Evolutionary conservation across 2,113 vertebrate species (phyloP).

Genomic region (Cochlearius cochlearius): DNA sequence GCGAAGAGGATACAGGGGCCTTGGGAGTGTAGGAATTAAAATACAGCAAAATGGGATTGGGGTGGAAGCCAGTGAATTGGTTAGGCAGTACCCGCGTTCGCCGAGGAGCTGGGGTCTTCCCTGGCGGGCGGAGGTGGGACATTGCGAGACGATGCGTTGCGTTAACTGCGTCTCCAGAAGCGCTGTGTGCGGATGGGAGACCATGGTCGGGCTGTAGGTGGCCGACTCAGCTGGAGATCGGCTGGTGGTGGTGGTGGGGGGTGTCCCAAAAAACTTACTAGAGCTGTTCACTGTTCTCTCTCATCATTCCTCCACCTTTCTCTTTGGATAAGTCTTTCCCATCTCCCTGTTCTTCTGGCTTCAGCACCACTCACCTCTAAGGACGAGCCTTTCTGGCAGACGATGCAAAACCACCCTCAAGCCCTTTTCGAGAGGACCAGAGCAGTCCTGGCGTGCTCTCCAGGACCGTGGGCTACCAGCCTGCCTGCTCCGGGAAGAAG

Average conservation of each 20-base stretch:
- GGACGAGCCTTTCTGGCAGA: neutral
- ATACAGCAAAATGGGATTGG: neutral
- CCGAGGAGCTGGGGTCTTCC: neutral
- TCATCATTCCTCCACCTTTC: neutral
- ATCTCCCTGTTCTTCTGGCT: neutral
- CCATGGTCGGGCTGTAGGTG: neutral
- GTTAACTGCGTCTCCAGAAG: neutral
- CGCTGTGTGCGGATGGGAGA: neutral
- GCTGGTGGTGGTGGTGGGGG: neutral
- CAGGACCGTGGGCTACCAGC: neutral
- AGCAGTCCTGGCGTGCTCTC: neutral
- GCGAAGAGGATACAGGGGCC: neutral
- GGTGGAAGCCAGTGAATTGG: neutral
- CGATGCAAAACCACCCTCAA: neutral
- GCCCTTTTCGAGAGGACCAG: neutral
- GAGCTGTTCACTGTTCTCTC: neutral
- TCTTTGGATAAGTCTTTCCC: neutral
- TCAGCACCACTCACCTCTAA: neutral
- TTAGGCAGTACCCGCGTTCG: neutral
- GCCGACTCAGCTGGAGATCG: neutral
- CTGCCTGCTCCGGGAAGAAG: neutral
- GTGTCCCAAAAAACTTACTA: neutral
- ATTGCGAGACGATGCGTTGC: neutral
- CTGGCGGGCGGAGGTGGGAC: neutral
- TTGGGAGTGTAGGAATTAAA: neutral